Evolutionary conservation across 2,113 vertebrate species (phyloP).

Genomic region (Saccopteryx bilineata): DNA sequence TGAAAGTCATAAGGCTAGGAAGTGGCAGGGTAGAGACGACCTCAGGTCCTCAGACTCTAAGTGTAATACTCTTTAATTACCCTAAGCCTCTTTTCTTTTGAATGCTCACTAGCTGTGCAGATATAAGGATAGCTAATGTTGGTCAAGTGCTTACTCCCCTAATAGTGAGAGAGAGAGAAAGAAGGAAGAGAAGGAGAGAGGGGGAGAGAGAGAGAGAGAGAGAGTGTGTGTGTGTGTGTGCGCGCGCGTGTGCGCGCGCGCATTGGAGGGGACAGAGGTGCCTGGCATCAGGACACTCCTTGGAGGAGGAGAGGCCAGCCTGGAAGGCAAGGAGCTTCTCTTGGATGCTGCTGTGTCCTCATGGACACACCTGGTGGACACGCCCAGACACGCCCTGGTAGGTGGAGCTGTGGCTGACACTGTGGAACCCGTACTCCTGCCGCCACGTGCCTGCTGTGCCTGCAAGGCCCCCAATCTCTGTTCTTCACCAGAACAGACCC

Average conservation of each 20-base stretch:
- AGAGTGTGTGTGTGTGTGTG: not conserved
- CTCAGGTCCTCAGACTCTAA: not conserved
- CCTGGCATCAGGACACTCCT: not conserved
- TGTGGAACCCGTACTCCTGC: too few relatives aligned
- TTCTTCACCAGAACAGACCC: not conserved
- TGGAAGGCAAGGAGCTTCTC: not conserved
- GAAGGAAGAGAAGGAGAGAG: too few relatives aligned
- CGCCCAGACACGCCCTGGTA: not conserved
- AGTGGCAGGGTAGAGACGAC: not conserved
- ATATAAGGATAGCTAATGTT: not conserved
- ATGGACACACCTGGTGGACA: not conserved
- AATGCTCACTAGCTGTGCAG: not conserved
- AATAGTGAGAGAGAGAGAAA: not conserved
- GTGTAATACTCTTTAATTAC: accelerated
- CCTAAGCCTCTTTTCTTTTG: not conserved
- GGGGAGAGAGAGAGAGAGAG: too few relatives aligned
- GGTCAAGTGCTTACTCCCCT: not conserved
- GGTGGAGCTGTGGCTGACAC: too few relatives aligned
- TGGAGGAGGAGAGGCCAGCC: not conserved
- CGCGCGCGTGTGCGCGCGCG: too few relatives aligned
- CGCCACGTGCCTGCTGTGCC: not conserved
- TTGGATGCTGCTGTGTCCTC: not conserved
- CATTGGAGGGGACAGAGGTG: too few relatives aligned
- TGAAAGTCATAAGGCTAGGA: accelerated
- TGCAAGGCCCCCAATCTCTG: not conserved